Evolutionary conservation across 1,140 invertebrate species (phyloP).

Genomic region (Wasmannia auropunctata): DNA sequence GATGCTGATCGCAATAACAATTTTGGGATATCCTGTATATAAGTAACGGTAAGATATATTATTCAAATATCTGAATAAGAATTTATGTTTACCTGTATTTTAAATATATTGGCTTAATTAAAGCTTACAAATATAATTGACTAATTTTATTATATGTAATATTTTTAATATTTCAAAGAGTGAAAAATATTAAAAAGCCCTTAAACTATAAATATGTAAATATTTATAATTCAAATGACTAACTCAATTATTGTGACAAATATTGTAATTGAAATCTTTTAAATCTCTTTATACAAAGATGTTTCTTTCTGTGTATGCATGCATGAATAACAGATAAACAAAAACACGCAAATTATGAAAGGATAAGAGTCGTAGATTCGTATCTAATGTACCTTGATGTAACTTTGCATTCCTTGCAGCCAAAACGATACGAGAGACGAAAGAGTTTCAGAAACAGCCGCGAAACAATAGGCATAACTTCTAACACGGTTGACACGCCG

Average conservation of each 20-base stretch:
- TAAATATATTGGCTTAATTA: background rate
- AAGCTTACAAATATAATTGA: background rate
- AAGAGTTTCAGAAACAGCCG: constrained; percentile 45
- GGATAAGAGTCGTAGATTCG: background rate
- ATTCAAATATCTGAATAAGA: background rate
- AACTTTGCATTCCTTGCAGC: constrained; percentile 32
- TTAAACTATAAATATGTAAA: background rate
- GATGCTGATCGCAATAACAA: background rate
- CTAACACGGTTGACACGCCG: constrained; percentile 45
- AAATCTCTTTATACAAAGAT: background rate
- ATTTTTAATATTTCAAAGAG: background rate
- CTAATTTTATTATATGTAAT: background rate
- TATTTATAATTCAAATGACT: background rate
- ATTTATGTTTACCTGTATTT: background rate
- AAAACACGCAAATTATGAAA: background rate
- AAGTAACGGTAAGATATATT: background rate
- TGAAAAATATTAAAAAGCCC: background rate
- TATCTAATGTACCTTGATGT: constrained; percentile 10
- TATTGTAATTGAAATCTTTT: background rate
- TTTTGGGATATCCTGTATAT: background rate
- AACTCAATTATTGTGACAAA: background rate
- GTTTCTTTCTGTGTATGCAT: background rate
- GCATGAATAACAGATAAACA: background rate
- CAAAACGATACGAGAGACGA: constrained; percentile 24
- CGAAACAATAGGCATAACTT: constrained; percentile 58